Evolutionary conservation across 1,140 invertebrate genomes (phyloP), one percentile per base, ranked within the genome.

Genomic region (Platorchestia sp.): DNA sequence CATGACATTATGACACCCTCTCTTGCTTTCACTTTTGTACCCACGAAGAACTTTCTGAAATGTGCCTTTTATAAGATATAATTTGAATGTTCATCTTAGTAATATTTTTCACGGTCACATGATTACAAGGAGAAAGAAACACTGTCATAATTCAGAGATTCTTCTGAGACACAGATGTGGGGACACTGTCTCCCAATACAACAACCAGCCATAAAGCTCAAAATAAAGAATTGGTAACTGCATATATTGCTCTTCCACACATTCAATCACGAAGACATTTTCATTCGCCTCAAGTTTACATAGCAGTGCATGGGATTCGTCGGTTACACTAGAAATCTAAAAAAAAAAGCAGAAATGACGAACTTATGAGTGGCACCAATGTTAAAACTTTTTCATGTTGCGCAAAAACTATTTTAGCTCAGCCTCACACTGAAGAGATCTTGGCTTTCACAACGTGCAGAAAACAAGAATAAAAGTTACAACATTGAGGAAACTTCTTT

Each of bases 161-260:
- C 87, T 89, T 89, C 87, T 89, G 87, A 89, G 43, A 89, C 87
- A 89, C 87, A 89, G n/a, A 89, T 89, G 41, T 14, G 59, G 59
- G 59, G 27, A 10, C 59, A 75, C 36, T 3, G 59, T 36, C 59
- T 75, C 59, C 59, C 59, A 27, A 1, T 10, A 75, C 59, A 75
- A 75, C 59, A 75, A 75, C 36, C 59, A 75, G 59, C 36, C 59
- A 75, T 14, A 75, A 14, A 75, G 59, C 59, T 10, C 27, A 36
- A 75, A 75, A 36, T 75, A 75, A 75, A 75, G 59, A 75, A 75
- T 75, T 75, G 59, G 59, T 75, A 75, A 75, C 59, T 75, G 59
- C 59, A 36, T 27, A 75, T 75, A 3, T 14, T 75, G 59, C 27
- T 10, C 36, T 75, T 75, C 59, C 59, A 36, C 36, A 75, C 59